Conservation (phyloP, 1,140 invertebrate species). For the Planococcus citri region DNA sequence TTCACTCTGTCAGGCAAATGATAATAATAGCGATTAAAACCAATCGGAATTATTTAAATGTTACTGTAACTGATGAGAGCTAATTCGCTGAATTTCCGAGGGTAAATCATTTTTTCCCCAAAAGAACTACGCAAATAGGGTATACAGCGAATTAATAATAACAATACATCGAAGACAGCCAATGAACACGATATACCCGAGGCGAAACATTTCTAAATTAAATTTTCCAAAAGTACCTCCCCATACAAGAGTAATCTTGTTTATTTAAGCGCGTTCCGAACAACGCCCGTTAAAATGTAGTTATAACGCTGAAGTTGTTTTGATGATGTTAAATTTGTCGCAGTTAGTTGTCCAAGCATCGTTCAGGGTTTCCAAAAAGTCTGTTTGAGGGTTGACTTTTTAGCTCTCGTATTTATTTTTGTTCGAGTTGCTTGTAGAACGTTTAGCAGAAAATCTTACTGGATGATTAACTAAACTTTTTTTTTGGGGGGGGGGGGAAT, state of each 20-base stretch:
- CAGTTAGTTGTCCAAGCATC: slow-evolving; percentile 9
- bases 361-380: slow-evolving; percentile 4
- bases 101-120: not conserved
- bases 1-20: not conserved
- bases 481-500: too few species aligned
- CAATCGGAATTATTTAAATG: not conserved
- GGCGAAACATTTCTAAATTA: slow-evolving; percentile 17
- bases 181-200: slow-evolving; percentile 16
- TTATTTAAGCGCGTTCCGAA: slow-evolving; percentile 16
- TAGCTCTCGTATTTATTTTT: too few species aligned
- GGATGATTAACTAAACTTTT: too few species aligned
- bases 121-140: not conserved
- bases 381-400: too few species aligned
- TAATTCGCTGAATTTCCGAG: not conserved
- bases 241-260: not conserved
- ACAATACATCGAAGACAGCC: slow-evolving; percentile 5
- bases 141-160: slow-evolving; percentile 4
- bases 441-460: too few species aligned
- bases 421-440: too few species aligned
- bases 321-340: slow-evolving; percentile 18
- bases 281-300: slow-evolving; percentile 12
- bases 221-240: slow-evolving; percentile 8
- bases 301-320: slow-evolving; percentile 17
- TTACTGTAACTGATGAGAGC: not conserved
- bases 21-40: not conserved